Evolutionary conservation across 2,797 vertebrate genomes (phyloP).

Genomic region (Aldrovandia affinis): DNA sequence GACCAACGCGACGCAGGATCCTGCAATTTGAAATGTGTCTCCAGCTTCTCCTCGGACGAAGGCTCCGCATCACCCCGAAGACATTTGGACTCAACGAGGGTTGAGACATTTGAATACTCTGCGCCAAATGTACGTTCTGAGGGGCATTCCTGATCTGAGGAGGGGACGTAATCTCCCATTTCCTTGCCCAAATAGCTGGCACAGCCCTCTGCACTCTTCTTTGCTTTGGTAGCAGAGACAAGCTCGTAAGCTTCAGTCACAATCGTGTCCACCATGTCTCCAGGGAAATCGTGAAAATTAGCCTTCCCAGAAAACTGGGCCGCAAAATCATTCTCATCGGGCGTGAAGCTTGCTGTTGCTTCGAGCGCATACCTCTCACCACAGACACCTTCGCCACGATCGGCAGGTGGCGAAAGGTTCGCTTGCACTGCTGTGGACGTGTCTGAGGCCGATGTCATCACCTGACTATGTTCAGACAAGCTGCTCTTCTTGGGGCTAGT

Average conservation of each 20-base stretch:
- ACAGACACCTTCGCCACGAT: constrained; percentile 44
- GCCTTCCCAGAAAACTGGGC: constrained; percentile 59
- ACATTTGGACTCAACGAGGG: constrained; percentile 51
- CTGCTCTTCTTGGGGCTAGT: constrained; percentile 54
- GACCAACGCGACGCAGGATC: constrained; percentile 42
- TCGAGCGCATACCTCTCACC: constrained; percentile 46
- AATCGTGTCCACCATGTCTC: constrained; percentile 86
- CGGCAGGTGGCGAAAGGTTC: constrained; percentile 49
- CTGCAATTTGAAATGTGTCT: constrained; percentile 34
- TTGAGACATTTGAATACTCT: constrained; percentile 56
- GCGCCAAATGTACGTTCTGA: constrained; percentile 65
- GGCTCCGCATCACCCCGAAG: constrained; percentile 37
- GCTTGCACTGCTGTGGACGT: constrained; percentile 52
- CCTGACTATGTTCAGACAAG: constrained; percentile 44
- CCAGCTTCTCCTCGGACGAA: constrained; percentile 18
- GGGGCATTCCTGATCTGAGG: constrained; percentile 63
- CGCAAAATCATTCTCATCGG: constrained; percentile 48
- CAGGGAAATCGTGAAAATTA: constrained; percentile 78
- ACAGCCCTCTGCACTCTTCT: constrained; percentile 79
- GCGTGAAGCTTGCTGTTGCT: constrained; percentile 33
- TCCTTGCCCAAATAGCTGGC: constrained; percentile 78
- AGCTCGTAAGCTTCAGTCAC: constrained; percentile 89
- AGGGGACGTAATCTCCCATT: constrained; percentile 59
- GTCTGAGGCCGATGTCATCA: constrained; percentile 49
- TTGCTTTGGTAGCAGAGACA: constrained; percentile 78